Evolutionary conservation across 1,140 invertebrate species (phyloP).

Genomic region (Drosophila eugracilis): DNA sequence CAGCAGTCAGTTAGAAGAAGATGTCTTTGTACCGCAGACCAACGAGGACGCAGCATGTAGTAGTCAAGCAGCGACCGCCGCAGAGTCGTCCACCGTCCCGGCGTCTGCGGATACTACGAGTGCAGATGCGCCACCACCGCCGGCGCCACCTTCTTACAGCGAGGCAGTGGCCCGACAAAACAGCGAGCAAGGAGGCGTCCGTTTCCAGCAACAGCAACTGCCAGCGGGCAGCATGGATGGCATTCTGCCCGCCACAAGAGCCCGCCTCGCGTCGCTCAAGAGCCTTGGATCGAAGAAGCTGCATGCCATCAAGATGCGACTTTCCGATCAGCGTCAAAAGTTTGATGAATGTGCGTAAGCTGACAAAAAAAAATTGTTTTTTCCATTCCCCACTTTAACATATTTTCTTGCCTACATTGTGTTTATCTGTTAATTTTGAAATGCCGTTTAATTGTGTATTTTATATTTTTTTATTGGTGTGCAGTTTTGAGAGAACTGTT

Average conservation of each 20-base stretch:
- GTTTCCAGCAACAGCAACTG: conserved; percentile 73
- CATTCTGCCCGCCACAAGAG: conserved; percentile 85
- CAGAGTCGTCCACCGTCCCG: conserved; percentile 7
- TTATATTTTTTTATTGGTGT: conserved; percentile 40
- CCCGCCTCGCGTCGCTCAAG: conserved; percentile 88
- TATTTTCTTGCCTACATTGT: conserved; percentile 34
- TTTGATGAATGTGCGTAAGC: conserved; percentile 81
- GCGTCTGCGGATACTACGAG: conserved; percentile 9
- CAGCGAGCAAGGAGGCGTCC: conserved; percentile 36
- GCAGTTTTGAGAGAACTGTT: conserved; percentile 64
- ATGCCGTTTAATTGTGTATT: conserved; percentile 30
- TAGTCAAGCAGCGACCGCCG: conserved; percentile 26
- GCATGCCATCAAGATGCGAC: conserved; percentile 87
- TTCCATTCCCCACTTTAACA: conserved; percentile 14
- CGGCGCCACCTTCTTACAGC: conserved; percentile 60
- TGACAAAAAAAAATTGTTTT: not conserved
- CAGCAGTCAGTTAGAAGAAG: conserved; percentile 74
- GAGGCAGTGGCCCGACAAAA: conserved; percentile 46
- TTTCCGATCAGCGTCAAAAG: conserved; percentile 87
- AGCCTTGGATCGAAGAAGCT: conserved; percentile 89
- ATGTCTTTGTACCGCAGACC: conserved; percentile 70
- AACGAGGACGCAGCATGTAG: conserved; percentile 53
- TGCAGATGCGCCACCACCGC: conserved; percentile 34
- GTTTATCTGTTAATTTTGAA: conserved; percentile 45
- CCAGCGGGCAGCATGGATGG: conserved; percentile 70